Conservation (phyloP, 2,888 invertebrate species). For the Hydrotaea cyrtoneurina region DNA sequence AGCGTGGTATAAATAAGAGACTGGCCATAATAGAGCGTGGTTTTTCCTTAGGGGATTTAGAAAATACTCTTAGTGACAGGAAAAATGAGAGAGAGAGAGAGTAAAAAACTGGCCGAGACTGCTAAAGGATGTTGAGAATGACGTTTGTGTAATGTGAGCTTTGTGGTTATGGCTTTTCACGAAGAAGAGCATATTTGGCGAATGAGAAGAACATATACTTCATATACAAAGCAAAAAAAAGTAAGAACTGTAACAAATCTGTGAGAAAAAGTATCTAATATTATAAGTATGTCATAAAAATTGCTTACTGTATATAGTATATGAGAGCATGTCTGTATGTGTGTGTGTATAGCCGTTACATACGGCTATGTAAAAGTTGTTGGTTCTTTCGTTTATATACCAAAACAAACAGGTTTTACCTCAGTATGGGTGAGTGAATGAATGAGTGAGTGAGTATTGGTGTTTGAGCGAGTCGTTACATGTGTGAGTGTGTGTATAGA, state of each 20-base stretch:
- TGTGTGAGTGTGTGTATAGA: slow-evolving; percentile 30
- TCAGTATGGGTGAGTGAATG: not conserved
- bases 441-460: slow-evolving; percentile 11
- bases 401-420: slow-evolving; percentile 22
- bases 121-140: slow-evolving; percentile 6
- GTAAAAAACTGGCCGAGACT: not conserved
- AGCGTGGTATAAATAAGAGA: not conserved
- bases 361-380: slow-evolving; percentile 28
- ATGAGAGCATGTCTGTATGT: slow-evolving; percentile 22
- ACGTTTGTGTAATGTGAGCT: slow-evolving; percentile 8
- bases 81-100: not conserved
- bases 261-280: slow-evolving; percentile 64
- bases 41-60: not conserved
- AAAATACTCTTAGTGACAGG: too few relatives aligned
- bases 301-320: slow-evolving; percentile 57
- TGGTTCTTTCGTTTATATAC: slow-evolving; percentile 46
- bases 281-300: slow-evolving; percentile 67
- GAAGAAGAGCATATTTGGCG: not conserved
- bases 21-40: not conserved
- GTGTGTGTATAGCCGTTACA: slow-evolving; percentile 23
- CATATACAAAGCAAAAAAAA: not conserved
- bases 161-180: not conserved
- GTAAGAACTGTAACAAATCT: slow-evolving; percentile 63
- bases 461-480: not conserved
- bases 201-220: slow-evolving; percentile 13